These are phyloP conservation scores for Lucilia cuprina DNA, from an alignment of 1,140 invertebrate species.

Conservation along the genomic window DNA sequence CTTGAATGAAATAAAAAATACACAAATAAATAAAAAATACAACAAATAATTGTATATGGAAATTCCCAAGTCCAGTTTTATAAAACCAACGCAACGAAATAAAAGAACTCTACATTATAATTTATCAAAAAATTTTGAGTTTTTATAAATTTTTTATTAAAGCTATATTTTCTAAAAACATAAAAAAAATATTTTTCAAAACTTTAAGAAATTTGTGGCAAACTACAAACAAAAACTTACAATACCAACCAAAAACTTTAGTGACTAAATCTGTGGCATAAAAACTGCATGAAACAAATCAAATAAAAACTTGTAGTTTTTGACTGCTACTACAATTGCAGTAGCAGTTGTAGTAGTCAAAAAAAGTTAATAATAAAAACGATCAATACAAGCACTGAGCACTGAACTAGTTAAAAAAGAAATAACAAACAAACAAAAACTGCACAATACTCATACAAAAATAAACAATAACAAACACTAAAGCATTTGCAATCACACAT, in stretches of 20 bases:
- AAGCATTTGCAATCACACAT: no score
- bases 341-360: not conserved
- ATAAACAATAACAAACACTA: not conserved
- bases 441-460: not conserved
- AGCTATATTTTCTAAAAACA: no score
- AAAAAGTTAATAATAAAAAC: not conserved
- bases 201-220: no score
- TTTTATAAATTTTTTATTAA: no score
- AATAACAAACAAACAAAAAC: not conserved
- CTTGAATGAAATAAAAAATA: not conserved
- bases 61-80: not conserved
- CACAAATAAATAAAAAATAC: not conserved
- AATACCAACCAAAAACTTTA: no score
- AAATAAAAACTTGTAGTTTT: not conserved
- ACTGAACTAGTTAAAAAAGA: not conserved
- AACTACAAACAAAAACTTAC: no score
- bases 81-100: no score
- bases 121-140: no score
- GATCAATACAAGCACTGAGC: not conserved
- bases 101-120: no score
- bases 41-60: not conserved
- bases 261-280: not conserved
- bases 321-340: no score
- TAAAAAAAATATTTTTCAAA: no score
- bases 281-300: not conserved